These are phyloP conservation scores for Cephalotes varians DNA, from an alignment of 2,888 invertebrate genomes.

Conservation along the genomic window DNA sequence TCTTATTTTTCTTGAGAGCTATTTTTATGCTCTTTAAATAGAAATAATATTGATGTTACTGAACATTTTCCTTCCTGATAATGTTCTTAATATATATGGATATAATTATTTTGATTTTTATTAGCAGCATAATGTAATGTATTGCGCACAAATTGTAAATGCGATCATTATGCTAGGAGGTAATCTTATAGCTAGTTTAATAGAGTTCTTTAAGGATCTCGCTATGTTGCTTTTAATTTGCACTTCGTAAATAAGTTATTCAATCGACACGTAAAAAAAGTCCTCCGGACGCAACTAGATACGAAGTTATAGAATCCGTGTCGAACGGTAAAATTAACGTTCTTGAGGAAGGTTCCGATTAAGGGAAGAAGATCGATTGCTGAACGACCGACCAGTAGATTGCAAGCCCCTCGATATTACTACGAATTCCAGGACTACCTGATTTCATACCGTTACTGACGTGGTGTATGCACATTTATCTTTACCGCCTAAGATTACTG, in stretches of 20 bases:
- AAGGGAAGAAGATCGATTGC: conserved; percentile 47
- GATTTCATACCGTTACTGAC: conserved; percentile 43
- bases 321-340: conserved; percentile 65
- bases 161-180: neutral
- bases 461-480: conserved; percentile 40
- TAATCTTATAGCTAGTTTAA: conserved; percentile 39
- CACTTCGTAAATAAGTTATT: conserved; percentile 66
- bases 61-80: neutral
- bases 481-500: neutral
- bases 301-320: conserved; percentile 61
- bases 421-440: conserved; percentile 38
- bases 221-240: conserved; percentile 62
- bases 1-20: neutral
- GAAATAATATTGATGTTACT: neutral
- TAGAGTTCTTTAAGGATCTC: conserved; percentile 30
- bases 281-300: conserved; percentile 15
- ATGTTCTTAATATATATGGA: neutral
- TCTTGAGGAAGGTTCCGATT: conserved; percentile 49
- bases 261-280: conserved; percentile 47
- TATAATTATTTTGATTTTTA: conserved; percentile 18
- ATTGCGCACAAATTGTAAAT: conserved; percentile 16
- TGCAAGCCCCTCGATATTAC: conserved; percentile 41
- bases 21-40: neutral
- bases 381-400: conserved; percentile 43
- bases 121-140: conserved; percentile 21